Conservation (phyloP, 2,113 vertebrate genomes). For the Salvelinus namaycush region DNA sequence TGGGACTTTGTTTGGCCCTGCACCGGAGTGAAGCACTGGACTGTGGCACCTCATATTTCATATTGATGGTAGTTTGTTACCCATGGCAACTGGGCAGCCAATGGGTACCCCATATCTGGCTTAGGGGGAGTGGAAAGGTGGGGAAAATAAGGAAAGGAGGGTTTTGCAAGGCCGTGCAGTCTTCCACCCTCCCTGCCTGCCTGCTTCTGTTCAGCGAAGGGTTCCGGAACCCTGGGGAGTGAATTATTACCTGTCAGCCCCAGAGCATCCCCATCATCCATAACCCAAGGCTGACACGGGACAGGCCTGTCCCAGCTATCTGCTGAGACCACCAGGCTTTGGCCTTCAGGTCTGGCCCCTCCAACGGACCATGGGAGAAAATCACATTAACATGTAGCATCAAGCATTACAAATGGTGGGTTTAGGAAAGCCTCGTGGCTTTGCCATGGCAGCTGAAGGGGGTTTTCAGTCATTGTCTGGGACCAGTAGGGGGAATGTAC, state of each 20-base stretch:
- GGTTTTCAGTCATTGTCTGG: constrained; percentile 33
- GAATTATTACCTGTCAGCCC: constrained; percentile 77
- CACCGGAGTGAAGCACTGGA: constrained; percentile 56
- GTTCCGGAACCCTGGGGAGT: constrained; percentile 67
- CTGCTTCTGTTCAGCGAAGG: constrained; percentile 61
- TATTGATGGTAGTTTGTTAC: constrained; percentile 63
- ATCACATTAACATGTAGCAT: constrained; percentile 60
- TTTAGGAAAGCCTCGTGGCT: constrained; percentile 22
- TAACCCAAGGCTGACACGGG: constrained; percentile 65
- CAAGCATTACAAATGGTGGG: constrained; percentile 44
- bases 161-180: constrained; percentile 35
- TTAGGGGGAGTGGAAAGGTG: constrained; percentile 20
- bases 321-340: constrained; percentile 56
- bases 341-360: constrained; percentile 57
- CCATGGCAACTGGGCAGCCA: constrained; percentile 63
- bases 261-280: constrained; percentile 58
- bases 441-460: constrained; percentile 28
- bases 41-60: constrained; percentile 69
- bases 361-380: constrained; percentile 38
- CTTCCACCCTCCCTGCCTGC: constrained; percentile 32
- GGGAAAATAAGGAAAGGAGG: neutral
- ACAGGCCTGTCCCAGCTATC: constrained; percentile 44
- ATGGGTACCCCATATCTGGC: constrained; percentile 45
- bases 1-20: constrained; percentile 62
- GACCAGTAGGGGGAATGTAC: neutral